Conservation (phyloP, 2,113 vertebrate species). For the Elachura formosa region DNA sequence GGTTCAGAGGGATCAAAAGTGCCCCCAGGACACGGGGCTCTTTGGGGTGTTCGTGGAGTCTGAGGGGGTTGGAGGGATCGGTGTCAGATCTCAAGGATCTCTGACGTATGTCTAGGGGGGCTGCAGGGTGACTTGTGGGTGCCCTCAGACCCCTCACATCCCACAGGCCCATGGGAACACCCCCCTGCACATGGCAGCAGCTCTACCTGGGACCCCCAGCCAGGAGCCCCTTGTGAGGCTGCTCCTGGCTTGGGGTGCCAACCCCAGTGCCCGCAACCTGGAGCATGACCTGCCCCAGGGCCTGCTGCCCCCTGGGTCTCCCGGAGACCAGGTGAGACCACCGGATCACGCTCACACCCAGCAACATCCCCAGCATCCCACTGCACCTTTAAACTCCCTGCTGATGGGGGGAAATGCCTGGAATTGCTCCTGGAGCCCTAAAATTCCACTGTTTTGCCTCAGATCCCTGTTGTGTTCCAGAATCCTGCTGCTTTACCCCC, state of each 20-base stretch:
- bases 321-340: not conserved
- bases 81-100: not conserved
- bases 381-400: not conserved
- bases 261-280: not conserved
- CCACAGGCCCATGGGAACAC: not conserved
- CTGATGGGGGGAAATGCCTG: not conserved
- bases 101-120: not conserved
- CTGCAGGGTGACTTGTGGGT: not conserved
- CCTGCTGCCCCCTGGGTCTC: not conserved
- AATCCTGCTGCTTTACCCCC: not conserved
- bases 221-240: not conserved
- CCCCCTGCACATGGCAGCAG: not conserved
- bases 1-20: not conserved
- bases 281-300: not conserved
- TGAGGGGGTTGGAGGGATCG: not conserved
- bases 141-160: not conserved
- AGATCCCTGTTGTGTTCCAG: not conserved
- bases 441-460: not conserved
- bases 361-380: not conserved
- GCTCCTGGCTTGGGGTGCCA: not conserved
- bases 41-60: not conserved
- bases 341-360: not conserved
- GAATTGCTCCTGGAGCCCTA: not conserved
- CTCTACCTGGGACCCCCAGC: not conserved
- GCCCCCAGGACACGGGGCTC: no score